A percentile compares a stretch with the other conserved stretches of the same genome.
These are phyloP conservation scores for Oryctes rhinoceros DNA, from an alignment of 1,140 invertebrate species.

Conservation along the genomic window DNA sequence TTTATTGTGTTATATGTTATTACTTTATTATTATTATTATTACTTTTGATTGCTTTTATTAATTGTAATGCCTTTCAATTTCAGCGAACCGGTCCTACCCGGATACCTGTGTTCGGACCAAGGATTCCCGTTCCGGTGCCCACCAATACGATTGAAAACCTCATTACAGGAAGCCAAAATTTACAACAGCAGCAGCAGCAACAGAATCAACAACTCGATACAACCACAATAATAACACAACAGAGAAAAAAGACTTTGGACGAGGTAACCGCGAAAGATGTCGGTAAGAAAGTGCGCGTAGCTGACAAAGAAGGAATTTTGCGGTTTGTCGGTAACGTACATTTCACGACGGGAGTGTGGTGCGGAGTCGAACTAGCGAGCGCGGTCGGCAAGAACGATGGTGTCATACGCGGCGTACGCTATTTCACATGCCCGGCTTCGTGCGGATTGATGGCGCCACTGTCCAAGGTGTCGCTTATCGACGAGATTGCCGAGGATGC, in stretches of 20 bases:
- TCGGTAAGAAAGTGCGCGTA: conserved; percentile 66
- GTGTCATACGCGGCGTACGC: conserved; percentile 66
- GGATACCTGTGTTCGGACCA: conserved; percentile 55
- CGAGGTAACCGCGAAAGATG: conserved; percentile 54
- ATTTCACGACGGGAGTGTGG: conserved; percentile 69
- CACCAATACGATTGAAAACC: conserved; percentile 31
- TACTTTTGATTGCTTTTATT: not conserved
- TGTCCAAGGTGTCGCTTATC: conserved; percentile 59
- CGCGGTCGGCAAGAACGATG: conserved; percentile 71
- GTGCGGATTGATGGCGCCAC: conserved; percentile 65
- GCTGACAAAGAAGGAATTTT: conserved; percentile 65
- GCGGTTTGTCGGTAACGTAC: conserved; percentile 66
- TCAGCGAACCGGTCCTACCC: conserved; percentile 46
- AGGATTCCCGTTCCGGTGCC: conserved; percentile 51
- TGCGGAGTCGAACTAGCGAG: conserved; percentile 70
- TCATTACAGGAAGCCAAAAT: conserved; percentile 23
- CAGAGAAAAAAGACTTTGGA: conserved; percentile 9
- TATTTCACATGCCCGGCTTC: conserved; percentile 65
- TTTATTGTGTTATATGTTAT: no score
- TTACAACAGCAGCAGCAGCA: conserved; percentile 9
- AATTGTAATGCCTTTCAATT: conserved; percentile 15
- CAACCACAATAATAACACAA: conserved; percentile 16
- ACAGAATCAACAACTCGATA: conserved; percentile 1
- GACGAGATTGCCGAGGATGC: conserved; percentile 51
- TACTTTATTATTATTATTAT: not conserved